These are phyloP conservation scores for Rotaria macrura DNA, from an alignment of 2,888 invertebrate genomes.

Conservation along the genomic window DNA sequence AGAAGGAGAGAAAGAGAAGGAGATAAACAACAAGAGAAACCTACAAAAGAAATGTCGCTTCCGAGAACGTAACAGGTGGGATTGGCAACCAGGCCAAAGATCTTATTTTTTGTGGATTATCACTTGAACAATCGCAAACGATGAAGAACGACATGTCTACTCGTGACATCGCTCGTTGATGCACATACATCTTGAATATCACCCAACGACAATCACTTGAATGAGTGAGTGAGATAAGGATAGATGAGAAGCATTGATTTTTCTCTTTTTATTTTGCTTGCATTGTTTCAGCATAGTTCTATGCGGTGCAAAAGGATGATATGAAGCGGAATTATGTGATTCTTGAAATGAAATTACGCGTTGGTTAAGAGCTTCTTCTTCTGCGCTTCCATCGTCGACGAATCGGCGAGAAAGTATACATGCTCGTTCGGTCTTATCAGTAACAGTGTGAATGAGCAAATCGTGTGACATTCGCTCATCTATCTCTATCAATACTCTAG, in stretches of 20 bases:
- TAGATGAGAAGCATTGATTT: not conserved
- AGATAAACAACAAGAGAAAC: not conserved
- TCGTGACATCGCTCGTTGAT: not conserved
- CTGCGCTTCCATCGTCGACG: not conserved
- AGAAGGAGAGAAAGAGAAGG: not conserved
- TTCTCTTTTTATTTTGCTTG: not conserved
- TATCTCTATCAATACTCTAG: not conserved
- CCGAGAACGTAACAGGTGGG: not conserved
- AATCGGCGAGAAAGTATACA: not conserved
- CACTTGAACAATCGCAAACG: not conserved
- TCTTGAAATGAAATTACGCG: not conserved
- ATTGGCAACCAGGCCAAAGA: not conserved
- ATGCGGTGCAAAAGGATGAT: not conserved
- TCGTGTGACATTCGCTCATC: conserved; percentile 5
- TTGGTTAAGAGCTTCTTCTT: not conserved
- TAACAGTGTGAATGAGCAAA: not conserved
- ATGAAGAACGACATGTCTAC: not conserved
- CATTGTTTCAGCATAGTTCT: not conserved
- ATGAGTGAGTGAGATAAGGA: not conserved
- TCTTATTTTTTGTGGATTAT: not conserved
- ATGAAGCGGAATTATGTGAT: conserved; percentile 6
- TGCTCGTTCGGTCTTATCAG: not conserved
- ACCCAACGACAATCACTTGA: not conserved
- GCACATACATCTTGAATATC: not conserved
- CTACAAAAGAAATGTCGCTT: not conserved